Conservation (phyloP, 2,888 invertebrate species). For the Cosmia pyralina region DNA sequence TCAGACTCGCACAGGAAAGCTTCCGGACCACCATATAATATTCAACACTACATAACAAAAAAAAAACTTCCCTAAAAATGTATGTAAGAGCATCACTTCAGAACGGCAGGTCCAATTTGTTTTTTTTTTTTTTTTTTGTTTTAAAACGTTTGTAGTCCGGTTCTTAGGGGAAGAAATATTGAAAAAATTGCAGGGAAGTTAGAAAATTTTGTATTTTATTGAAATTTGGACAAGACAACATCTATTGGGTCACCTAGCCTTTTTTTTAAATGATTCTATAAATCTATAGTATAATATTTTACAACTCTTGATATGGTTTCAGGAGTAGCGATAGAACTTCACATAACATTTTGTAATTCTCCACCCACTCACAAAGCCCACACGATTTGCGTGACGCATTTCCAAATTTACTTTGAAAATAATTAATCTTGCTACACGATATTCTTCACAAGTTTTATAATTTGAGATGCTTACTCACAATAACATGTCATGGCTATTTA, state of each 20-base stretch:
- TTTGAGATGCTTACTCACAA: conserved; percentile 30
- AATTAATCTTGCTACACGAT: conserved; percentile 41
- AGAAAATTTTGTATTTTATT: too few relatives aligned
- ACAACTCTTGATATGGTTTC: conserved; percentile 16
- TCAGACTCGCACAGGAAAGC: too few relatives aligned
- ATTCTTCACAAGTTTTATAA: conserved; percentile 35
- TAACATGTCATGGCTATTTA: conserved; percentile 60
- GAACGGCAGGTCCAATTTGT: too few relatives aligned
- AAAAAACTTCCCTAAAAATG: too few relatives aligned
- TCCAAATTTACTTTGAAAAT: conserved; percentile 49
- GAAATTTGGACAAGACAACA: too few relatives aligned
- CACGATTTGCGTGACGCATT: conserved; percentile 44
- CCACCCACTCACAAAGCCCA: conserved; percentile 27
- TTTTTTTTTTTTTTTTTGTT: too few relatives aligned
- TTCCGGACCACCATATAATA: background rate
- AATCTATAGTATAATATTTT: background rate
- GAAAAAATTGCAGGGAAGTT: too few relatives aligned
- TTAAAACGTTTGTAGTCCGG: too few relatives aligned
- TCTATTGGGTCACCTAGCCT: too few relatives aligned
- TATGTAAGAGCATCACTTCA: too few relatives aligned
- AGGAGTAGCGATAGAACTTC: conserved; percentile 47
- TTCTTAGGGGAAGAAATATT: too few relatives aligned
- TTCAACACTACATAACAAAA: background rate
- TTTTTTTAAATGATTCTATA: background rate
- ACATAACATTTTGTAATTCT: conserved; percentile 28